These are phyloP conservation scores for Cephalopachus bancanus DNA, from an alignment of 2,797 vertebrate genomes.

Conservation along the genomic window DNA sequence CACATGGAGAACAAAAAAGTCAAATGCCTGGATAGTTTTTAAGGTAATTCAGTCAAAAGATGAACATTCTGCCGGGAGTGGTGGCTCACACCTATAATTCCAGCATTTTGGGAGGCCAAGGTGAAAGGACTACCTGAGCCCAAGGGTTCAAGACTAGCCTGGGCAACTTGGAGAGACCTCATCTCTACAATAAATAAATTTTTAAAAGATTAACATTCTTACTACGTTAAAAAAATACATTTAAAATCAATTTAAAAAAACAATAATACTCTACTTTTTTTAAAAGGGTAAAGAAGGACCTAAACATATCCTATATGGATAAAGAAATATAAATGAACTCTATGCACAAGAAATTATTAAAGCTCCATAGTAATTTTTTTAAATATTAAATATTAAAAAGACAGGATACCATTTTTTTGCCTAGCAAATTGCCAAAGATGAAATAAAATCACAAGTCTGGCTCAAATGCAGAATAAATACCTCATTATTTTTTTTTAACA, in stretches of 20 bases:
- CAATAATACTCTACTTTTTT: background rate
- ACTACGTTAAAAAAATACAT: background rate
- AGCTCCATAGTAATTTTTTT: background rate
- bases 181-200: too few relatives aligned
- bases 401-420: background rate
- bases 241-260: constrained; percentile 23
- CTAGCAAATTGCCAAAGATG: background rate
- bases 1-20: background rate
- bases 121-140: too few relatives aligned
- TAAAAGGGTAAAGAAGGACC: background rate
- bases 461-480: background rate
- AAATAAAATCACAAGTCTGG: constrained; percentile 30
- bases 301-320: background rate
- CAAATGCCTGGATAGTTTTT: background rate
- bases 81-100: too few relatives aligned
- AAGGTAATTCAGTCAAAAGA: constrained; percentile 25
- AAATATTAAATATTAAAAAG: background rate
- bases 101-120: too few relatives aligned
- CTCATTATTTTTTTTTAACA: background rate
- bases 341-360: background rate
- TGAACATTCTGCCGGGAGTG: too few relatives aligned
- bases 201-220: constrained; percentile 3
- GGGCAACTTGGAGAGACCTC: too few relatives aligned
- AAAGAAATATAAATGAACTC: constrained; percentile 42
- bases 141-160: too few relatives aligned